phyloP scores from a whole-genome alignment of 2,888 invertebrate species.

The Eueremaeus valkanovi region DNA sequence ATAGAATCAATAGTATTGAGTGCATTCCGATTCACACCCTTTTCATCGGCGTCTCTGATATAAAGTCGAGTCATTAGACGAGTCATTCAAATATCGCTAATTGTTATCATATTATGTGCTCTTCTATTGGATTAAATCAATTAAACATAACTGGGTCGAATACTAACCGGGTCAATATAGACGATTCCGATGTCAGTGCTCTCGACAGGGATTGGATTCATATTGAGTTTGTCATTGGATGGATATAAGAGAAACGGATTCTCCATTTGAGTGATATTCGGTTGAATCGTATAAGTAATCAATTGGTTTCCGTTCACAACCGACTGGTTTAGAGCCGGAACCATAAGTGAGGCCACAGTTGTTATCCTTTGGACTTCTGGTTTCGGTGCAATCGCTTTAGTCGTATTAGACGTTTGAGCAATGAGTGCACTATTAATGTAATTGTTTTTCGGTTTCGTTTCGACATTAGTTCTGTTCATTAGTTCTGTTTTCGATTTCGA shows the following conservation, averaged over 20 bases:
- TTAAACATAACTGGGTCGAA: not conserved
- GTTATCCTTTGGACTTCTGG: not conserved
- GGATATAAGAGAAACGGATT: not conserved
- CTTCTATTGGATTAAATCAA: not conserved
- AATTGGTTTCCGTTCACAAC: not conserved
- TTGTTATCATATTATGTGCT: no score
- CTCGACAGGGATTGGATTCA: not conserved
- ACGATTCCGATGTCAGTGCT: not conserved
- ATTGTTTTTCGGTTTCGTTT: not conserved
- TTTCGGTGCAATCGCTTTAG: not conserved
- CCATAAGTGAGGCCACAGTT: not conserved
- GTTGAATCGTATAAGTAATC: not conserved
- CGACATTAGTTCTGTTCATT: not conserved
- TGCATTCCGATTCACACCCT: no score
- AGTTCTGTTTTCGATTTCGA: not conserved
- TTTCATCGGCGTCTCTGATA: no score
- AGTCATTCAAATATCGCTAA: no score
- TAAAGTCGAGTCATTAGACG: no score
- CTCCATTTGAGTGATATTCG: not conserved
- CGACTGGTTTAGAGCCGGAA: not conserved
- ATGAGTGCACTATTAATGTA: not conserved
- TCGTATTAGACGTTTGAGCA: not conserved
- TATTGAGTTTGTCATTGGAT: slow-evolving; percentile 7
- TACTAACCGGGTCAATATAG: not conserved
- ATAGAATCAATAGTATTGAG: no score